Conservation (phyloP, 2,797 vertebrate species). For the Muraenolepis orangiensis region DNA sequence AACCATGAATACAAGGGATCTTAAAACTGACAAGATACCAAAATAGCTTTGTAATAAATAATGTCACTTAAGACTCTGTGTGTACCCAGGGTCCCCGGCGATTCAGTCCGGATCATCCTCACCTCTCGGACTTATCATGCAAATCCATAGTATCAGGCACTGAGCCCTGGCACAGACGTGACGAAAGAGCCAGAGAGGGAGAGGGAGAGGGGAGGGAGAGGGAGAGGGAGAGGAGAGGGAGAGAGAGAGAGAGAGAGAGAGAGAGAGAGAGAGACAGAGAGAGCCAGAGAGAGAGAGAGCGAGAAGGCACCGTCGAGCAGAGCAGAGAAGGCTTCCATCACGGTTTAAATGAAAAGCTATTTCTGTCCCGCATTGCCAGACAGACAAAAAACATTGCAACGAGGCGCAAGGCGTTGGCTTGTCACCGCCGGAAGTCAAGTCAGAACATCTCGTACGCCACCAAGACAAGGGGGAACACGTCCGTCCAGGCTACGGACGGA, state of each 20-base stretch:
- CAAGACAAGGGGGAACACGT: neutral
- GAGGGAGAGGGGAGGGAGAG: neutral
- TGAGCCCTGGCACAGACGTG: slow-evolving; percentile 2
- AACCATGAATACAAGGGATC: neutral
- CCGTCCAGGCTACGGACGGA: too few species aligned
- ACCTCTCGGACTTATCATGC: neutral
- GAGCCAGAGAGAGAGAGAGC: neutral
- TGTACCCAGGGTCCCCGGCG: neutral
- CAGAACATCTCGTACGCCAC: too few species aligned
- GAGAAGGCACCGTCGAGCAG: neutral
- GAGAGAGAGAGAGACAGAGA: neutral
- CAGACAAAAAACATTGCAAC: neutral
- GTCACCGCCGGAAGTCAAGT: neutral
- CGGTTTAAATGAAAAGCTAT: neutral
- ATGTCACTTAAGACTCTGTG: neutral
- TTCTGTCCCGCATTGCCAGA: neutral
- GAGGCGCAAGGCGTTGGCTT: neutral
- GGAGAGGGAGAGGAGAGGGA: too few species aligned
- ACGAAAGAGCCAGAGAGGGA: neutral
- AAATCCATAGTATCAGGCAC: slow-evolving; percentile 9
- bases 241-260: neutral
- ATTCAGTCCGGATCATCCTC: slow-evolving; percentile 1
- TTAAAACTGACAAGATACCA: neutral
- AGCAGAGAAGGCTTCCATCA: neutral
- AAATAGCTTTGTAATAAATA: neutral